phyloP scores from a whole-genome alignment of 2,797 vertebrate genomes.

The Todus mexicanus region DNA sequence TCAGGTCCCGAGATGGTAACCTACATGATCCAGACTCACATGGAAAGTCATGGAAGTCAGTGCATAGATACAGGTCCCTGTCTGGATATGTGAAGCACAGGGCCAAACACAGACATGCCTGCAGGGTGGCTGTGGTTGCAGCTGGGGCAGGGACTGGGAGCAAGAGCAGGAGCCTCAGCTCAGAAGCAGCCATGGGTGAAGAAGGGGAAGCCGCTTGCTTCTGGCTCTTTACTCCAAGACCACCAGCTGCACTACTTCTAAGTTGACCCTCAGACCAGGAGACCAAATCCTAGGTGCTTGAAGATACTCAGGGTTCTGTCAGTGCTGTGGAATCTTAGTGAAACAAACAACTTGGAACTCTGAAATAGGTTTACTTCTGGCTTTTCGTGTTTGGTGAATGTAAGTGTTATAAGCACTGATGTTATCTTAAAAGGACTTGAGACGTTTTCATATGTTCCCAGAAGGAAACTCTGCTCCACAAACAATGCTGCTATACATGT shows the following conservation, averaged over 20 bases:
- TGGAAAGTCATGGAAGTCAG: background rate
- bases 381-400: background rate
- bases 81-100: background rate
- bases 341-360: background rate
- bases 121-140: background rate
- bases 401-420: background rate
- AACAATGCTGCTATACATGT: background rate
- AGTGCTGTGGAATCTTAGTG: background rate
- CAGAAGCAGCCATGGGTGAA: background rate
- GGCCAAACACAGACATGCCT: background rate
- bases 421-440: background rate
- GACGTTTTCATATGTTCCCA: background rate
- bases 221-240: background rate
- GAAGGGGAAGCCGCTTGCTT: background rate
- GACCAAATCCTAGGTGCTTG: background rate
- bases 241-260: background rate
- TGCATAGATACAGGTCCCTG: fast-evolving
- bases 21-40: background rate
- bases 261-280: background rate
- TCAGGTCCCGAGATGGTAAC: background rate
- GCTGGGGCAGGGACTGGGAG: background rate
- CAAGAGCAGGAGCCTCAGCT: background rate
- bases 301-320: background rate
- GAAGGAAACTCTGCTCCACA: background rate
- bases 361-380: background rate